phyloP scores from a whole-genome alignment of 2,113 vertebrate genomes.

The Corvus hawaiiensis region DNA sequence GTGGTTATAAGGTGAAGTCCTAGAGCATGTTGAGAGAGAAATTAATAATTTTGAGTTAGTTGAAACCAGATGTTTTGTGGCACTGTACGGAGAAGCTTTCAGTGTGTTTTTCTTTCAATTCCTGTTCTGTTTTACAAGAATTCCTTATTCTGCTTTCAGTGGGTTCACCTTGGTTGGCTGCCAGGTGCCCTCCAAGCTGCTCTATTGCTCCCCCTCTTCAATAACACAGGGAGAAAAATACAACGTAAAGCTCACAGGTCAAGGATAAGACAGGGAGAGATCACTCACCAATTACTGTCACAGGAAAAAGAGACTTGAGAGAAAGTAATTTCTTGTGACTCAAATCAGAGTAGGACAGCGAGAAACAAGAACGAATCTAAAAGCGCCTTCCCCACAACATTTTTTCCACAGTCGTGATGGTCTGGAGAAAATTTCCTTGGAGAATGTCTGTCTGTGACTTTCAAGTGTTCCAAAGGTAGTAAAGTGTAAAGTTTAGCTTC shows the following conservation, averaged over 20 bases:
- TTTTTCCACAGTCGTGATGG: not conserved
- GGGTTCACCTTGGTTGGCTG: not conserved
- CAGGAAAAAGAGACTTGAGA: not conserved
- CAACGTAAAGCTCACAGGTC: fast-evolving
- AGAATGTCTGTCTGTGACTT: not conserved
- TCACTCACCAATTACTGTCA: not conserved
- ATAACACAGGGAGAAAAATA: not conserved
- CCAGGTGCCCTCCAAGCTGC: not conserved
- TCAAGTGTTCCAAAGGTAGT: not conserved
- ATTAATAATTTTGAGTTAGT: not conserved
- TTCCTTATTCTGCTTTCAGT: not conserved
- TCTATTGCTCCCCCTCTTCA: not conserved
- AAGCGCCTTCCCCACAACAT: not conserved
- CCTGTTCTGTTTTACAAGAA: not conserved
- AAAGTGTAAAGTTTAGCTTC: not conserved
- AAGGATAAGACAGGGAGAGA: not conserved
- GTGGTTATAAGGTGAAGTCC: not conserved
- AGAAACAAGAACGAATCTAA: not conserved
- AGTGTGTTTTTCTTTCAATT: not conserved
- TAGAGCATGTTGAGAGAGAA: not conserved
- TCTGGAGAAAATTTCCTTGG: not conserved
- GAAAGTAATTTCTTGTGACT: not conserved
- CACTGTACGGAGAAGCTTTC: not conserved
- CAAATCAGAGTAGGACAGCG: not conserved
- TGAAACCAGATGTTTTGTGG: not conserved